These are phyloP conservation scores for Drosophila peninsularis DNA, from an alignment of 2,888 invertebrate genomes.

Conservation along the genomic window DNA sequence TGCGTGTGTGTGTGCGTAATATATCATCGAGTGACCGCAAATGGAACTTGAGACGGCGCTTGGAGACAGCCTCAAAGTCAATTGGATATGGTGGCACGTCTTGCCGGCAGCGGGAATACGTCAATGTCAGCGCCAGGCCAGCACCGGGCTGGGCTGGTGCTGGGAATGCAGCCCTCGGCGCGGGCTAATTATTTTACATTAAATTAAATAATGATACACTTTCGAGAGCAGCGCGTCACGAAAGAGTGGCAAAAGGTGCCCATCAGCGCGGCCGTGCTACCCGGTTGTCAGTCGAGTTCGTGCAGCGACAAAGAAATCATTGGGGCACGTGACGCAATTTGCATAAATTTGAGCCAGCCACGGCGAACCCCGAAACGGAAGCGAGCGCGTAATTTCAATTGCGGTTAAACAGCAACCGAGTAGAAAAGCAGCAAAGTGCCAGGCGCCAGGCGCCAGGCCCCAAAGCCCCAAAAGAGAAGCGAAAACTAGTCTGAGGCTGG, in stretches of 20 bases:
- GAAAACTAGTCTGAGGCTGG: slow-evolving; percentile 35
- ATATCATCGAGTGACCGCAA: slow-evolving; percentile 76
- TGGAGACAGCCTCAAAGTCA: slow-evolving; percentile 32
- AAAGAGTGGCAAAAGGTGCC: slow-evolving; percentile 52
- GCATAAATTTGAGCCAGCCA: slow-evolving; percentile 78
- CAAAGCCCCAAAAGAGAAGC: neutral
- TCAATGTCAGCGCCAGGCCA: slow-evolving; percentile 63
- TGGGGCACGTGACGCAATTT: slow-evolving; percentile 83
- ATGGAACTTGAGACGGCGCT: slow-evolving; percentile 48
- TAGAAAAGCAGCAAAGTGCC: slow-evolving; percentile 70
- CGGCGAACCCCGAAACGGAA: slow-evolving; percentile 62
- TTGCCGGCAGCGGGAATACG: slow-evolving; percentile 51
- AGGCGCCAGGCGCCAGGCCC: slow-evolving; percentile 19
- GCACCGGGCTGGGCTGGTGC: neutral
- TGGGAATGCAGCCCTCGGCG: slow-evolving; percentile 36
- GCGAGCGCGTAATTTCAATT: slow-evolving; percentile 79
- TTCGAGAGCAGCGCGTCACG: slow-evolving; percentile 58
- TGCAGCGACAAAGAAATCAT: slow-evolving; percentile 73
- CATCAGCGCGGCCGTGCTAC: slow-evolving; percentile 23
- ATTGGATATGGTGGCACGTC: slow-evolving; percentile 42
- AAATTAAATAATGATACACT: slow-evolving; percentile 85
- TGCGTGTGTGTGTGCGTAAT: slow-evolving; percentile 44
- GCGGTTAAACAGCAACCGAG: slow-evolving; percentile 79
- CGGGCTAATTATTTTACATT: slow-evolving; percentile 85
- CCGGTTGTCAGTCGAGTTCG: slow-evolving; percentile 37